Evolutionary conservation across 1,140 invertebrate species (phyloP).

Genomic region (Pseudomyrmex gracilis): DNA sequence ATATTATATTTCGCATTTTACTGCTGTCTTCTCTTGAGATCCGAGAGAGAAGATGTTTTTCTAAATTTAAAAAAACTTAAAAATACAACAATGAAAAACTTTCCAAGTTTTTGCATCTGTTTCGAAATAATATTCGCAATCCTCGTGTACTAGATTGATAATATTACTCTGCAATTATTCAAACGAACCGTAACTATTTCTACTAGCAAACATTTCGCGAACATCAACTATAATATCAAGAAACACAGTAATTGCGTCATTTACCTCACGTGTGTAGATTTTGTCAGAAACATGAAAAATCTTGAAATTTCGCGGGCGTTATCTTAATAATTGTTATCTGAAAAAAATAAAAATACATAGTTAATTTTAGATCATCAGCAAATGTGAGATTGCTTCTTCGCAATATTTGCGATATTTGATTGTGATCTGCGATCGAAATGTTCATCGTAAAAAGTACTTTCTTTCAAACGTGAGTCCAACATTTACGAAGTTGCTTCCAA

Average conservation of each 20-base stretch:
- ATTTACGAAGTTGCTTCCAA: neutral
- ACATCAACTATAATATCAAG: neutral
- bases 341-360: neutral
- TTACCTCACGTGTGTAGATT: neutral
- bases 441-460: neutral
- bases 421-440: constrained; percentile 12
- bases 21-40: neutral
- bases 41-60: neutral
- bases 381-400: neutral
- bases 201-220: constrained; percentile 5
- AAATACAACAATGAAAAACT: neutral
- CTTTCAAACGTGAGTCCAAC: neutral
- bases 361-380: neutral
- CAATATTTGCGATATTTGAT: neutral
- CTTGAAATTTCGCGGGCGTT: neutral
- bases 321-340: neutral
- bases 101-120: neutral
- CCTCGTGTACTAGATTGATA: neutral
- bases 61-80: neutral
- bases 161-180: neutral
- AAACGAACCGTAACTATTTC: neutral
- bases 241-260: neutral
- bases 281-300: neutral
- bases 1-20: no score
- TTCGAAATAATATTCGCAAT: neutral